Conservation (phyloP, 2,797 vertebrate species). For the Dryobates pubescens region DNA sequence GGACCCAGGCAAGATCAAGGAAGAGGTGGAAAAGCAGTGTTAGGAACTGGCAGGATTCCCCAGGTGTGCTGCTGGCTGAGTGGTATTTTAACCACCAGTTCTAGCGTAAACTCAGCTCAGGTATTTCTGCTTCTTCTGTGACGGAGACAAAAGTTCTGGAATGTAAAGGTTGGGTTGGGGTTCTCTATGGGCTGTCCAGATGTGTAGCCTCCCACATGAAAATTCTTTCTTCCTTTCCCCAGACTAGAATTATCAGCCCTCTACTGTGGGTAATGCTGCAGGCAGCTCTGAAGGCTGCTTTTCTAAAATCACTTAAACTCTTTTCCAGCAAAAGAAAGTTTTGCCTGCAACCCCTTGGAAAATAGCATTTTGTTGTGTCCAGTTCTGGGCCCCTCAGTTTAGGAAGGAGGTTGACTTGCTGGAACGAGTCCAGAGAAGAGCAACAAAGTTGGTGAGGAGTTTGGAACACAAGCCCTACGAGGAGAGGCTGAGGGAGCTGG, state of each 20-base stretch:
- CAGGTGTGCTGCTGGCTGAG: background rate
- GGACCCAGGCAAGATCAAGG: background rate
- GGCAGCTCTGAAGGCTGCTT: background rate
- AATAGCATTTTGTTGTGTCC: background rate
- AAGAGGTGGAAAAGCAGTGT: background rate
- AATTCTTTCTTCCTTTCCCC: background rate
- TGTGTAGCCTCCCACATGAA: background rate
- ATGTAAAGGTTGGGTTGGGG: background rate
- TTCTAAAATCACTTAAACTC: background rate
- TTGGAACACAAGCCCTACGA: no score
- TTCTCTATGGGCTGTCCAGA: background rate
- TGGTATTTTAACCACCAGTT: background rate
- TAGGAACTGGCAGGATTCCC: background rate
- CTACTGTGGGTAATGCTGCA: background rate
- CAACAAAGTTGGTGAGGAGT: no score
- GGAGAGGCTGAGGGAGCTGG: no score
- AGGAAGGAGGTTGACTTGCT: no score
- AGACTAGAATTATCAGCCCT: background rate
- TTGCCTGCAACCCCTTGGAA: background rate
- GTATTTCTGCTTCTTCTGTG: background rate
- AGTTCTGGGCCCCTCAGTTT: no score
- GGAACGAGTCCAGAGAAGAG: no score
- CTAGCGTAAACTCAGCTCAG: background rate
- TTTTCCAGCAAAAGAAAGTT: background rate
- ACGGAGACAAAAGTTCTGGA: background rate